Evolutionary conservation across 1,140 invertebrate genomes (phyloP).

Genomic region (Alviniconcha marisindica): DNA sequence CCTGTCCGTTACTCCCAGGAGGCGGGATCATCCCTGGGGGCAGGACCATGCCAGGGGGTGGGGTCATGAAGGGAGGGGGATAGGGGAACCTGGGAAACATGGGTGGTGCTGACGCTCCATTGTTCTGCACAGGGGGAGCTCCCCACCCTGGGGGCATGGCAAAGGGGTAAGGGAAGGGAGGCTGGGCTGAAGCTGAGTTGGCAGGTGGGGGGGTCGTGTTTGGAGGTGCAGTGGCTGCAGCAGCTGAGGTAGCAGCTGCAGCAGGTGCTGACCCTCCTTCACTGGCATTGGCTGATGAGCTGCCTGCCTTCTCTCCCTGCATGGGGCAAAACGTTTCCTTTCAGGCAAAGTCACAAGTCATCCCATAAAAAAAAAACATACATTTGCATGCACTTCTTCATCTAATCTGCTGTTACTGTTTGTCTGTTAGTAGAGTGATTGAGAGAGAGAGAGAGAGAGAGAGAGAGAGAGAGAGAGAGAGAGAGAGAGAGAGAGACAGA

Average conservation of each 20-base stretch:
- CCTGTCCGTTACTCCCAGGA: background rate
- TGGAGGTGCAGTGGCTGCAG: background rate
- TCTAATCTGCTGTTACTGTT: too few relatives aligned
- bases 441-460: constrained; percentile 1
- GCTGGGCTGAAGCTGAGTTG: background rate
- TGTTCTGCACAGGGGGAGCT: background rate
- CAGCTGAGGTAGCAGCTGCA: background rate
- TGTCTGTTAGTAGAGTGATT: background rate
- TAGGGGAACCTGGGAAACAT: constrained; percentile 47
- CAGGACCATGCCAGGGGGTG: constrained; percentile 12
- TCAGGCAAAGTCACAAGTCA: too few relatives aligned
- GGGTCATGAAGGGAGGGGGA: constrained; percentile 47
- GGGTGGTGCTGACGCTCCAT: background rate
- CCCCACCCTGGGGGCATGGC: constrained; percentile 36
- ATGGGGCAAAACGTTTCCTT: background rate
- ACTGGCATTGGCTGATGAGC: background rate
- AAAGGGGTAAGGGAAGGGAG: constrained; percentile 17
- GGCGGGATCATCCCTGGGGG: too few relatives aligned
- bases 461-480: background rate
- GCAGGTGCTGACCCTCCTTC: background rate
- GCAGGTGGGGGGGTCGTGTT: background rate
- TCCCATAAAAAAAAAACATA: too few relatives aligned
- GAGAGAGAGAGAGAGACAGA: background rate
- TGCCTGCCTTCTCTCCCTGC: constrained; percentile 24
- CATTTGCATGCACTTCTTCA: too few relatives aligned